Evolutionary conservation across 2,888 invertebrate species (phyloP).

Genomic region (Gasteruption jaculator): DNA sequence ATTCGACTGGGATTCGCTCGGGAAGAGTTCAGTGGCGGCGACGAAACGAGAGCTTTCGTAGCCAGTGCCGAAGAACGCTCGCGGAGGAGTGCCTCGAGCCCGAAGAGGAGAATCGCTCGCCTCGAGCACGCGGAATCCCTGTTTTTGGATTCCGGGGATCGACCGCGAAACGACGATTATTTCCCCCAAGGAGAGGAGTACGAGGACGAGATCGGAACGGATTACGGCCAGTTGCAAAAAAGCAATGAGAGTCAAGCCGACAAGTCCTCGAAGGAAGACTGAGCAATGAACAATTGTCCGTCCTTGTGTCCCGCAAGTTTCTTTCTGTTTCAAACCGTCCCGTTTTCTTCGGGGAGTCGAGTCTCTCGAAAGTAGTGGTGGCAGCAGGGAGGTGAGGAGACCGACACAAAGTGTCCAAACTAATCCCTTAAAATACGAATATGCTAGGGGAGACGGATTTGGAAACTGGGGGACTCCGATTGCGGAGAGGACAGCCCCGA

Average conservation of each 20-base stretch:
- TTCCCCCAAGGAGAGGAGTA: slow-evolving; percentile 41
- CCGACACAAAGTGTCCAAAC: slow-evolving; percentile 11
- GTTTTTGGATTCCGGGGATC: slow-evolving; percentile 13
- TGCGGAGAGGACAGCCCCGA: slow-evolving; percentile 33
- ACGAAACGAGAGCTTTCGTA: too few relatives aligned
- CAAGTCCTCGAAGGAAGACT: too few relatives aligned
- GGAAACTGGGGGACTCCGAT: slow-evolving; percentile 30
- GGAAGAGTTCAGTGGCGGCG: too few relatives aligned
- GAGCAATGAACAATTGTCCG: too few relatives aligned
- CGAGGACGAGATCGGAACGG: slow-evolving; percentile 35
- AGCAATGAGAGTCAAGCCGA: slow-evolving; percentile 2
- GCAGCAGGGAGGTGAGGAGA: slow-evolving; percentile 22
- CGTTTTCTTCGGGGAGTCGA: slow-evolving; percentile 13
- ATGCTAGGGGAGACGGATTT: slow-evolving; percentile 18
- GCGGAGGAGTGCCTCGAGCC: too few relatives aligned
- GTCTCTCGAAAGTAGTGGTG: slow-evolving; percentile 16
- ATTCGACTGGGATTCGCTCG: too few relatives aligned
- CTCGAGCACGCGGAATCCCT: too few relatives aligned
- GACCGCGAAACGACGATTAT: slow-evolving; percentile 37
- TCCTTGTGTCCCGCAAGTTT: too few relatives aligned
- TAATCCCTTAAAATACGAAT: slow-evolving; percentile 6
- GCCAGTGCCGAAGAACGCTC: too few relatives aligned
- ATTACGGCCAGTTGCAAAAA: slow-evolving; percentile 20
- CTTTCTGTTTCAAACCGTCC: neutral
- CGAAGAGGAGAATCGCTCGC: too few relatives aligned